Evolutionary conservation across 2,113 vertebrate species (phyloP).

Genomic region (Chlorocebus sabaeus): DNA sequence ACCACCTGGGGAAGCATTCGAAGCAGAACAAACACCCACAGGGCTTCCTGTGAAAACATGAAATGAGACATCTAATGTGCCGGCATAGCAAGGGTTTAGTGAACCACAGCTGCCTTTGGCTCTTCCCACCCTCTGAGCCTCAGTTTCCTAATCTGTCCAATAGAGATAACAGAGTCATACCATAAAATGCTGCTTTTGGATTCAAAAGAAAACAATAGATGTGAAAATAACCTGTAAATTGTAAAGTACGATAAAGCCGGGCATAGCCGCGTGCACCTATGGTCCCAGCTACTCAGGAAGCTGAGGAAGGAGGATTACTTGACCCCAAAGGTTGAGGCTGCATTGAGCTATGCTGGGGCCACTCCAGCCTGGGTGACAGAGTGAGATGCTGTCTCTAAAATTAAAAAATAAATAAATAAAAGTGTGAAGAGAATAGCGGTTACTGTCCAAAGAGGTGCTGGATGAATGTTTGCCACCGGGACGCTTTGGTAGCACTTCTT

Average conservation of each 20-base stretch:
- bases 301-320: too few relatives aligned
- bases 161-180: not conserved
- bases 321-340: too few relatives aligned
- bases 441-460: not conserved
- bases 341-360: too few relatives aligned
- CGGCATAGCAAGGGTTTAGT: not conserved
- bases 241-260: not conserved
- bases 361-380: too few relatives aligned
- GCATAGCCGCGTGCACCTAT: too few relatives aligned
- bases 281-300: too few relatives aligned
- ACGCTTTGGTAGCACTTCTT: not conserved
- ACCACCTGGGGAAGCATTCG: not conserved
- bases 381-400: too few relatives aligned
- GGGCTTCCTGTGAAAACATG: not conserved
- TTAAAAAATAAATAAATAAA: too few relatives aligned
- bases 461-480: not conserved
- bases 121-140: not conserved
- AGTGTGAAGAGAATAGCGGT: not conserved
- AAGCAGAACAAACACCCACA: not conserved
- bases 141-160: not conserved
- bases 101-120: not conserved
- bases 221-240: not conserved
- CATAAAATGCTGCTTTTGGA: not conserved
- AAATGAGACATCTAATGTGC: not conserved
- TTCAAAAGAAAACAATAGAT: not conserved